Evolutionary conservation across 2,888 invertebrate genomes (phyloP).

Genomic region (Acanthococcus lagerstroemiae): DNA sequence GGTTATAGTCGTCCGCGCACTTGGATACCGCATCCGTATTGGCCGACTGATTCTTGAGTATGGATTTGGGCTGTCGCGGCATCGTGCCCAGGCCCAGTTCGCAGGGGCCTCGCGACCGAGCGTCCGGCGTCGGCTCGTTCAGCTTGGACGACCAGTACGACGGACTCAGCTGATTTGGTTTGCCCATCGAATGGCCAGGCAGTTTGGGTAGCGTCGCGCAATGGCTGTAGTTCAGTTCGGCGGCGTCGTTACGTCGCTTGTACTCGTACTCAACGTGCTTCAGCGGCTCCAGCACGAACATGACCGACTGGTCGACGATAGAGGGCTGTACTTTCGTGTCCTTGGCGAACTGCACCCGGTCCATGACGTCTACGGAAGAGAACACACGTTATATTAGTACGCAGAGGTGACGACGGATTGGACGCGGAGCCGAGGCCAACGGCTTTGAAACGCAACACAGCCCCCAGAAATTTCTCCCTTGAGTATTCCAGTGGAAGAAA

Average conservation of each 20-base stretch:
- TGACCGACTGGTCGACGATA: conserved; percentile 23
- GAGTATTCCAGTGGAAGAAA: too few species aligned
- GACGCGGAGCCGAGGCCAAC: too few species aligned
- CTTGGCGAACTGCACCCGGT: too few species aligned
- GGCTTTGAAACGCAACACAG: too few species aligned
- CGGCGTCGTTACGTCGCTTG: not conserved
- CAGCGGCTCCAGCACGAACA: conserved; percentile 23
- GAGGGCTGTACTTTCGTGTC: conserved; percentile 2
- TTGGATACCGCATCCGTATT: conserved; percentile 10
- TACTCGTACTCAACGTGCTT: conserved; percentile 19
- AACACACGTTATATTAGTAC: too few species aligned
- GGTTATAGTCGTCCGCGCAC: conserved; percentile 18
- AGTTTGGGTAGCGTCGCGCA: conserved; percentile 20
- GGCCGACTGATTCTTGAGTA: conserved; percentile 20
- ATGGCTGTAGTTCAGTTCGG: conserved; percentile 3
- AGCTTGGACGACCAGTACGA: conserved; percentile 23
- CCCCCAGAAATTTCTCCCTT: too few species aligned
- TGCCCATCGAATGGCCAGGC: conserved; percentile 2
- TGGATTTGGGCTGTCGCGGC: conserved; percentile 22
- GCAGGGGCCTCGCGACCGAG: not conserved
- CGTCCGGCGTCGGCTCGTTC: not conserved
- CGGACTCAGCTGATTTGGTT: conserved; percentile 10
- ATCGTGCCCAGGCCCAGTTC: conserved; percentile 22
- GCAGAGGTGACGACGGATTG: too few species aligned
- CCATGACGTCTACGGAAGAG: too few species aligned